phyloP scores from a whole-genome alignment of 1,140 invertebrate genomes.

The Hormaphis cornu region DNA sequence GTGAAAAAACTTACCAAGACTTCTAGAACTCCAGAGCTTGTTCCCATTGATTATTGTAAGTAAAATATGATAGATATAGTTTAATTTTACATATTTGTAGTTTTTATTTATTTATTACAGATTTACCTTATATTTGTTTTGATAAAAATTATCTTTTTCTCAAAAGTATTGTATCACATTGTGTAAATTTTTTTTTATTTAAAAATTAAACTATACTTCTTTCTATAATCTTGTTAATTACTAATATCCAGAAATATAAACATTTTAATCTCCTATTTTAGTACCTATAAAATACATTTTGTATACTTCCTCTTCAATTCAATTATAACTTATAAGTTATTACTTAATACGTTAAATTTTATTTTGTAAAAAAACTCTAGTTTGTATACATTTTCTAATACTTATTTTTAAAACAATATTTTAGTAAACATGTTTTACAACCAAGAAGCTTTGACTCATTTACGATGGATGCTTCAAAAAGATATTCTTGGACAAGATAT shows the following conservation, averaged over 20 bases:
- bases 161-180: too few relatives aligned
- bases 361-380: background rate
- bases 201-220: too few relatives aligned
- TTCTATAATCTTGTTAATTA: too few relatives aligned
- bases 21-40: slow-evolving; percentile 63
- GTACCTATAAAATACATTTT: too few relatives aligned
- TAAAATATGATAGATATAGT: slow-evolving; percentile 39
- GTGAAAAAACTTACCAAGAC: slow-evolving; percentile 55
- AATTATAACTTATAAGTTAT: too few relatives aligned
- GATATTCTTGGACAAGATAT: slow-evolving; percentile 88
- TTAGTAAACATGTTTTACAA: slow-evolving; percentile 49
- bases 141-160: slow-evolving; percentile 25
- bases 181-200: too few relatives aligned
- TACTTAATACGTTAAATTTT: background rate
- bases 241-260: too few relatives aligned
- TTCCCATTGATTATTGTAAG: slow-evolving; percentile 76
- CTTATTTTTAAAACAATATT: background rate
- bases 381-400: slow-evolving; percentile 32
- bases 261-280: too few relatives aligned
- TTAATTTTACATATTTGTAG: background rate
- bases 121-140: slow-evolving; percentile 24
- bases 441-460: slow-evolving; percentile 68
- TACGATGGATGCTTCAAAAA: slow-evolving; percentile 92
- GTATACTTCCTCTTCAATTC: too few relatives aligned
- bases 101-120: slow-evolving; percentile 35